phyloP scores from a whole-genome alignment of 2,113 vertebrate species.

The Saguinus midas region DNA sequence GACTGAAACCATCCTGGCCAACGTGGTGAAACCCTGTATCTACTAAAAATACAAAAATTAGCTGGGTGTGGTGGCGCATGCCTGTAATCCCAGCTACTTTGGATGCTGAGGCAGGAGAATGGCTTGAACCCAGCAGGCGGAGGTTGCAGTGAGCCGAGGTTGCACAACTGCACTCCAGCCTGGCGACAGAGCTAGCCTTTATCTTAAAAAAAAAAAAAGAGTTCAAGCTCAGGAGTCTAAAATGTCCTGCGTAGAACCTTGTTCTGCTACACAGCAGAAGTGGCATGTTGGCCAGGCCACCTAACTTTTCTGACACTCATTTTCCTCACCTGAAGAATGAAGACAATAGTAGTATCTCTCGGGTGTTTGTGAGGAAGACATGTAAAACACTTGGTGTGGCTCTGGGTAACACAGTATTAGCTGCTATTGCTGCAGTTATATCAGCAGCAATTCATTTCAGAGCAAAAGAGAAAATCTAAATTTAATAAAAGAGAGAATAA shows the following conservation, averaged over 20 bases:
- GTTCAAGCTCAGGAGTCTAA: background rate
- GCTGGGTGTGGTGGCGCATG: too few relatives aligned
- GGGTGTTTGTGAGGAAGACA: background rate
- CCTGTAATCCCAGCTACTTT: too few relatives aligned
- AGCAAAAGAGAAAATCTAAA: background rate
- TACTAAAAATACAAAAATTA: too few relatives aligned
- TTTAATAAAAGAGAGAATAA: background rate
- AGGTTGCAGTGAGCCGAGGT: too few relatives aligned
- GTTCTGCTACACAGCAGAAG: background rate
- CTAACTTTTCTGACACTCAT: background rate
- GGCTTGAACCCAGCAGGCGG: too few relatives aligned
- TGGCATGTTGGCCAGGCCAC: background rate
- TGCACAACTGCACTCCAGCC: too few relatives aligned
- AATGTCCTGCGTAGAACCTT: background rate
- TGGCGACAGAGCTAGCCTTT: too few relatives aligned
- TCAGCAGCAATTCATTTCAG: background rate
- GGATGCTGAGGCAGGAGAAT: too few relatives aligned
- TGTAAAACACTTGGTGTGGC: rapidly evolving
- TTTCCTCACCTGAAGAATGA: background rate
- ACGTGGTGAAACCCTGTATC: too few relatives aligned
- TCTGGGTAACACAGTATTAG: background rate
- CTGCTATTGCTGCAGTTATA: background rate
- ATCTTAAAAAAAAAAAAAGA: too few relatives aligned
- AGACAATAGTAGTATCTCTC: background rate
- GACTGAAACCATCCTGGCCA: too few relatives aligned